Evolutionary conservation across 2,888 invertebrate species (phyloP).

Genomic region (Apoderus coryli): DNA sequence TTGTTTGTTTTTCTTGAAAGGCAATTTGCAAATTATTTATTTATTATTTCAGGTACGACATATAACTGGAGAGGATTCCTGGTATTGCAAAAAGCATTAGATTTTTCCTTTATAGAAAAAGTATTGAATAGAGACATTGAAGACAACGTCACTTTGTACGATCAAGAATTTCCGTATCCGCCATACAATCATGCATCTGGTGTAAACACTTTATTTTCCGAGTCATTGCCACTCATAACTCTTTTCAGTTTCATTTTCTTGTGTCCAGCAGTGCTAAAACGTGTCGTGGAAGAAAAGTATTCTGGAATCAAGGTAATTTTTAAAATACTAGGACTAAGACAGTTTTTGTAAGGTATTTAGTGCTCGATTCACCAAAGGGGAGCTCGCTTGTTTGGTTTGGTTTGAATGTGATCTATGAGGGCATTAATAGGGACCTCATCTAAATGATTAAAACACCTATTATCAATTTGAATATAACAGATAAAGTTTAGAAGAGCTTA

Average conservation of each 20-base stretch:
- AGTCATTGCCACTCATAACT: slow-evolving; percentile 30
- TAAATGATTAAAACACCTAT: no score
- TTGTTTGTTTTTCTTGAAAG: no score
- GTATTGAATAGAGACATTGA: slow-evolving; percentile 10
- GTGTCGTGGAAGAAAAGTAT: slow-evolving; percentile 44
- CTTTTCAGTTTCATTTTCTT: slow-evolving; percentile 35
- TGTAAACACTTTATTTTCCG: slow-evolving; percentile 24
- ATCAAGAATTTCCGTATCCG: slow-evolving; percentile 44
- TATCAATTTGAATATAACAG: no score
- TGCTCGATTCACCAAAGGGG: no score
- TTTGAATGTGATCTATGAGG: no score
- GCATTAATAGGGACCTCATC: no score
- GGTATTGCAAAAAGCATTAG: slow-evolving; percentile 43
- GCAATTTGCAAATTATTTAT: no score
- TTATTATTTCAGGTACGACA: slow-evolving; percentile 8
- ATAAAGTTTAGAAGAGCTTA: no score
- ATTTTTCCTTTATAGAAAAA: slow-evolving; percentile 38
- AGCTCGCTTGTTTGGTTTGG: no score
- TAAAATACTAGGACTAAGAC: no score
- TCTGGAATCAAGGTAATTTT: slow-evolving; percentile 41
- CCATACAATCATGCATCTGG: slow-evolving; percentile 28
- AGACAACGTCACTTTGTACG: slow-evolving; percentile 23
- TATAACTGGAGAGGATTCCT: slow-evolving; percentile 36
- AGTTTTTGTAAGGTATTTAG: no score
- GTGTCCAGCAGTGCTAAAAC: slow-evolving; percentile 38